Evolutionary conservation across 2,113 vertebrate genomes (phyloP), one percentile per base, ranked within the genome.

Genomic region (Carollia perspicillata): DNA sequence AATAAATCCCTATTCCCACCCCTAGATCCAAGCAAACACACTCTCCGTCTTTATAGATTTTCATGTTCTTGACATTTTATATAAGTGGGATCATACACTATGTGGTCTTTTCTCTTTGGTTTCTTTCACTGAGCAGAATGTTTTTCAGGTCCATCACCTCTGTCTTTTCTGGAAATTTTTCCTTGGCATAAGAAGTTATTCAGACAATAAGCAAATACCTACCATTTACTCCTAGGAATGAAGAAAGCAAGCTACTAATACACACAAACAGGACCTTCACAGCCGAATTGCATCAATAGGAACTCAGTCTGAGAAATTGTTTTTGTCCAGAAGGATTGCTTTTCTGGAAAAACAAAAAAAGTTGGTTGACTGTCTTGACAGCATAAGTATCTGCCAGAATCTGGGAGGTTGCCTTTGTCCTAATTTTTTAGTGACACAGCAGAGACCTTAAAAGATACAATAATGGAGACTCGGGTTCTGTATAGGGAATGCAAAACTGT

Each of bases 21-120:
- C 65, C 30, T 23, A 94, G 74, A 83, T 42, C 12, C 74, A 78
- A 63, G 79, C 75, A 93, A 89, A 89, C 55, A 17, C 28, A 58
- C 13, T 74, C 33, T 92, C 47, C 92, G 35, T 90, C 84, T 84
- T 89, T 58, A 78, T 51, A 78, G 71, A 74, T 86, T 66, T 93
- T 72, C 83, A 51, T 92, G 78, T 84, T 65, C 44, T 63, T 47
- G 80, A 90, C 58, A 71, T 93, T 95, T 96, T 93, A 84, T 66
- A 3, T 92, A 72, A 78, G 33, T n/a, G 23, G 79, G 88, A 84
- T 80, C 84, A 71, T 94, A 37, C 23, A 88, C 28, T 37, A 91
- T 18, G 37, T 83, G 60, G 5, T 51, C 37, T 95, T 87, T 87
- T 53, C 71, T 23, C 0, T 88, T 75, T 95, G 94, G 47, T 8